These are phyloP conservation scores for Exocentrus adspersus DNA, from an alignment of 2,888 invertebrate species.

Conservation along the genomic window DNA sequence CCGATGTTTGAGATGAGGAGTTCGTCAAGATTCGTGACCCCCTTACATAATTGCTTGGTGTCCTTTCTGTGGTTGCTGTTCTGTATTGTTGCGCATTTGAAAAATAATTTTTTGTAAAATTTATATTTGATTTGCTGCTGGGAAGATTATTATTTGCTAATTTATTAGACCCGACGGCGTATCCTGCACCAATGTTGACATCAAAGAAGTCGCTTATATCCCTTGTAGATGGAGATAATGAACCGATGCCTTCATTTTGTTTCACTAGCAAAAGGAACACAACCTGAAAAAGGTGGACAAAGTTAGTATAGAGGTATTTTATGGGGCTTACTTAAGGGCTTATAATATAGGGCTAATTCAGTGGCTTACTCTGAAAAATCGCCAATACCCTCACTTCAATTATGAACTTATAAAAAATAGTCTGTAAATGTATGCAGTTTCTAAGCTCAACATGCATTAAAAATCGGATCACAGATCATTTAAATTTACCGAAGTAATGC, in stretches of 20 bases:
- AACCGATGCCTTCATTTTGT: conserved; percentile 1
- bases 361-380: no score
- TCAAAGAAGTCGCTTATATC: conserved; percentile 32
- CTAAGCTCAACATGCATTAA: no score
- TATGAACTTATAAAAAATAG: no score
- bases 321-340: no score
- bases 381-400: no score
- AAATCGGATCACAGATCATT: no score
- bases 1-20: conserved; percentile 8
- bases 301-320: no score
- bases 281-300: conserved; percentile 19
- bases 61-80: conserved; percentile 20
- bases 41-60: conserved; percentile 11
- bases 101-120: conserved; percentile 20
- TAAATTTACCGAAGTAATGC: no score
- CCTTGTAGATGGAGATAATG: neutral
- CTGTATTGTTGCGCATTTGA: conserved; percentile 6
- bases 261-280: conserved; percentile 20
- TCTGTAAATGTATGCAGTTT: no score
- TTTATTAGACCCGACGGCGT: conserved; percentile 31
- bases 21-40: conserved; percentile 15
- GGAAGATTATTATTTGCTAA: conserved; percentile 15
- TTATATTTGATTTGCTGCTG: conserved; percentile 28
- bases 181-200: conserved; percentile 41
- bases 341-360: no score